Evolutionary conservation across 2,888 invertebrate genomes (phyloP), one percentile per base, ranked within the genome.

Genomic region (Dugesia japonica): DNA sequence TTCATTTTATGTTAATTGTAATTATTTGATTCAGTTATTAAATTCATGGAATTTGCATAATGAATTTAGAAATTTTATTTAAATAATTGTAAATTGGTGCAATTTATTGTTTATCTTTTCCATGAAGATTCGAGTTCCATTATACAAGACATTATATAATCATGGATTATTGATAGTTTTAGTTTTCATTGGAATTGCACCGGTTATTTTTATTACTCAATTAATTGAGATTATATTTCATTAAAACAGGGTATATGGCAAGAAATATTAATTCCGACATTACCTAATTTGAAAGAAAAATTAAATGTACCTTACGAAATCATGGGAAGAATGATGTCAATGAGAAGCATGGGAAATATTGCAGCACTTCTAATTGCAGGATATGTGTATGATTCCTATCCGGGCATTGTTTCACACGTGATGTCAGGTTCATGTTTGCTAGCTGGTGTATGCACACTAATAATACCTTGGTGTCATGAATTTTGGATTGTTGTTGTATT

Each of bases 291-390:
- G 56, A 56, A 56, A 56, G 56, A 56, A n/a, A 56, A 56, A 23
- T 56, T 56, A n/a, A 23, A 56, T 23, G 56, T 56, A 7, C 17
- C 56, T 1, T 56, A 56, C 23, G 56, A 56, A 56, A n/a, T 56
- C 9, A n/a, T 56, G n/a, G 56, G 56, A 56, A n/a, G 56, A n/a
- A n/a, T 56, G 56, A 56, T 56, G 56, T 56, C 56, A 1, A 56
- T 56, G 56, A n/a, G 56, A n/a, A 56, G 56, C 56, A 56, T 56
- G 56, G 56, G 56, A 56, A 56, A 56, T 56, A 56, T 56, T 56
- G 56, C 17, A 9, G 56, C 56, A 7, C 17, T 56, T 9, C 4
- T 56, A 56, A 7, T 56, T 4, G 17, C 56, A 20, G 56, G 56
- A 56, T 56, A 56, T 56, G n/a, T 56, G 1, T 56, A 56, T 23